Conservation (phyloP, 2,113 vertebrate species). For the Suricata suricatta region DNA sequence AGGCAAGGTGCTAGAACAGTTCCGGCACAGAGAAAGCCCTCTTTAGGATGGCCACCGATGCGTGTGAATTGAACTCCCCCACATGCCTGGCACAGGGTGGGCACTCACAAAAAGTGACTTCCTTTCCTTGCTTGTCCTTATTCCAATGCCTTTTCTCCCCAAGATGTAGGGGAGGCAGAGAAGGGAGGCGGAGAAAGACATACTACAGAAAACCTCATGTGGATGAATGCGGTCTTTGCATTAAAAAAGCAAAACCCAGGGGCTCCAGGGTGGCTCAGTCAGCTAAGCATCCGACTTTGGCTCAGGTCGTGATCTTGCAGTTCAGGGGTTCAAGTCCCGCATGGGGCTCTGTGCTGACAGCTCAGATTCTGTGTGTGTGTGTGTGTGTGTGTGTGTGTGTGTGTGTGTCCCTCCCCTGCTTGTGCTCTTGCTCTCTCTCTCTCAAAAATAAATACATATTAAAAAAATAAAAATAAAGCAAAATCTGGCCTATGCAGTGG, state of each 20-base stretch:
- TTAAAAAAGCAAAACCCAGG: not conserved
- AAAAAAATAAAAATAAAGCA: no score
- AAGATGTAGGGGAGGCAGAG: not conserved
- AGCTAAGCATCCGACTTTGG: no score
- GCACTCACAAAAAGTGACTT: not conserved
- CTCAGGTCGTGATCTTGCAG: no score
- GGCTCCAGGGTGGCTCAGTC: no score
- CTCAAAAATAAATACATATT: no score
- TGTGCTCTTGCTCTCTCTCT: no score
- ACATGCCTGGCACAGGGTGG: not conserved
- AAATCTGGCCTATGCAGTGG: not conserved
- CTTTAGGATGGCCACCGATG: no score
- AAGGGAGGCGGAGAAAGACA: not conserved
- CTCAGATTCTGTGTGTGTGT: no score
- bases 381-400: no score
- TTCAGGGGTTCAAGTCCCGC: no score
- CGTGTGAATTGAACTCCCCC: accelerated
- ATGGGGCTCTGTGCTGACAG: no score
- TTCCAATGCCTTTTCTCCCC: not conserved
- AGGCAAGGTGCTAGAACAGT: not conserved
- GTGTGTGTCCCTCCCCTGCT: no score
- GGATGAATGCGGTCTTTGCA: not conserved
- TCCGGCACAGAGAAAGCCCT: not conserved
- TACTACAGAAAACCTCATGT: not conserved
- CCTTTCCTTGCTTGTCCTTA: not conserved